These are phyloP conservation scores for Crotalus horridus DNA, from an alignment of 2,113 vertebrate species.

Conservation along the genomic window DNA sequence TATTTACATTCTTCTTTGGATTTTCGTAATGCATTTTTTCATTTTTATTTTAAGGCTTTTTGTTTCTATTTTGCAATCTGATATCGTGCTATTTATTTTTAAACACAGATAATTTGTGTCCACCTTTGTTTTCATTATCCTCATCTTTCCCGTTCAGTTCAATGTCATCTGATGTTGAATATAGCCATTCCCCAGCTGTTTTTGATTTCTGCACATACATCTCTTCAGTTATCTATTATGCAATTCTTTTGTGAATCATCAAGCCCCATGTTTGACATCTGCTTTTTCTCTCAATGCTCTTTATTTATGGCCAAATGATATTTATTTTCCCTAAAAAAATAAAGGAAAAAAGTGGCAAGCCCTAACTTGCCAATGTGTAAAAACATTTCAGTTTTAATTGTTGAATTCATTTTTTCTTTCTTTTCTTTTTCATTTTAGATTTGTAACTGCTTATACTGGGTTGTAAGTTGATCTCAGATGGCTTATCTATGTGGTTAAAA, in stretches of 20 bases:
- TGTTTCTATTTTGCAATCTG: neutral
- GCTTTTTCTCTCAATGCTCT: neutral
- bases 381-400: neutral
- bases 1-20: neutral
- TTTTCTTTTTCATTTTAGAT: neutral
- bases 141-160: neutral
- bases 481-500: neutral
- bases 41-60: neutral
- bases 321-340: neutral
- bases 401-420: neutral
- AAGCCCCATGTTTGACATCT: neutral
- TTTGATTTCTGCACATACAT: neutral
- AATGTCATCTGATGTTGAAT: neutral
- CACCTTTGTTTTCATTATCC: neutral
- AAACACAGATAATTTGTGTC: neutral
- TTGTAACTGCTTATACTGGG: neutral
- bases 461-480: neutral
- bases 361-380: neutral
- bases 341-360: neutral
- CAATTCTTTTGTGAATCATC: neutral
- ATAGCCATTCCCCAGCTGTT: neutral
- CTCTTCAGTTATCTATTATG: neutral
- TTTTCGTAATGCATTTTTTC: neutral
- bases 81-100: neutral
- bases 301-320: neutral